A percentile compares a stretch with the other conserved stretches of the same genome.
phyloP scores from a whole-genome alignment of 2,113 vertebrate genomes.

The Xyliphius kryptos region DNA sequence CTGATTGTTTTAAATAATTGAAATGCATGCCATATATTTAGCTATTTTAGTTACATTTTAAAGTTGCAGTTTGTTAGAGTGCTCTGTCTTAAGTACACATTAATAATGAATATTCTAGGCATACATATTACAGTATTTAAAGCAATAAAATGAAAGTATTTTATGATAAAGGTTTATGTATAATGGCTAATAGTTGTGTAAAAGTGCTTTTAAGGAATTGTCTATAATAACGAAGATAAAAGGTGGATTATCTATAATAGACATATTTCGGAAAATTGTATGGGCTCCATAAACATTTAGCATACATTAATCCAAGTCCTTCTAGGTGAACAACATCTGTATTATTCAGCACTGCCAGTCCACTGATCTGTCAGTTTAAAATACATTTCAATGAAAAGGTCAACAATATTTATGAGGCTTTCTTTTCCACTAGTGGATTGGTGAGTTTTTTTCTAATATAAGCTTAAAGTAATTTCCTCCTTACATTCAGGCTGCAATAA shows the following conservation, averaged over 20 bases:
- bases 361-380: not conserved
- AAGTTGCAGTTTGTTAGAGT: conserved; percentile 30
- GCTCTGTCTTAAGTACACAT: too few relatives aligned
- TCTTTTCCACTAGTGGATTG: conserved; percentile 36
- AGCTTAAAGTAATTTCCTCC: conserved; percentile 54
- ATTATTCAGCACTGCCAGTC: too few relatives aligned
- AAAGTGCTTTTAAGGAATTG: not conserved
- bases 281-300: too few relatives aligned
- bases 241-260: too few relatives aligned
- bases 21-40: conserved; percentile 39
- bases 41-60: conserved; percentile 37
- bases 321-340: too few relatives aligned
- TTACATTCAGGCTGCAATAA: conserved; percentile 58
- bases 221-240: not conserved
- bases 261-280: too few relatives aligned
- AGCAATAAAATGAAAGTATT: too few relatives aligned
- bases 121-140: too few relatives aligned
- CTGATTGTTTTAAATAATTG: conserved; percentile 40
- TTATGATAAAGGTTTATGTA: too few relatives aligned
- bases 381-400: not conserved
- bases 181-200: not conserved
- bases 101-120: too few relatives aligned
- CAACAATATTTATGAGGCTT: conserved; percentile 31
- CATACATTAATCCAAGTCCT: too few relatives aligned
- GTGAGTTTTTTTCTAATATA: conserved; percentile 47